Conservation (phyloP, 2,797 vertebrate species). For the Diplodus puntazzo region DNA sequence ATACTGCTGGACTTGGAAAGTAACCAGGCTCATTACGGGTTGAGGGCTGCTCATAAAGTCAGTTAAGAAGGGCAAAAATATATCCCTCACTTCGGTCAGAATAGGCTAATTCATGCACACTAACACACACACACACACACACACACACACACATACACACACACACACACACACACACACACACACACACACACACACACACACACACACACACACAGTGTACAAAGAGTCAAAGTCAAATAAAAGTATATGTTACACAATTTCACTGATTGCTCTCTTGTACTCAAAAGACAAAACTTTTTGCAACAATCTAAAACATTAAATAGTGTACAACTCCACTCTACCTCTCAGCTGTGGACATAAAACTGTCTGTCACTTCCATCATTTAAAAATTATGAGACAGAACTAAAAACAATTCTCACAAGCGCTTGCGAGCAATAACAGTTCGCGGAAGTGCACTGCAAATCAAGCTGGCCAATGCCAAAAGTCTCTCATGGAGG, state of each 20-base stretch:
- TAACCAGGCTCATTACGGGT: slow-evolving; percentile 62
- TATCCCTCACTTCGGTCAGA: slow-evolving; percentile 22
- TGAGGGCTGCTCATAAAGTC: slow-evolving; percentile 55
- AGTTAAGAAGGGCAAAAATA: slow-evolving; percentile 45
- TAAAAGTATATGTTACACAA: no score
- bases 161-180: no score
- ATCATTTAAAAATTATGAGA: slow-evolving; percentile 34
- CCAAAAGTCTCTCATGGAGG: slow-evolving; percentile 42
- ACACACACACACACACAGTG: background rate
- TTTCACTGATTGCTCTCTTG: slow-evolving; percentile 8
- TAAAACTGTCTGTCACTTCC: slow-evolving; percentile 36
- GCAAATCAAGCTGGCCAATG: slow-evolving; percentile 24
- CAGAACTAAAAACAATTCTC: slow-evolving; percentile 41
- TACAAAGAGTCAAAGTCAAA: slow-evolving; percentile 17
- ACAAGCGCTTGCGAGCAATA: slow-evolving; percentile 8
- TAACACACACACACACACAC: no score
- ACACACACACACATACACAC: no score
- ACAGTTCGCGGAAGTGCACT: slow-evolving; percentile 25
- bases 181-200: no score
- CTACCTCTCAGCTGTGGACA: slow-evolving; percentile 8
- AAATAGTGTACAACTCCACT: slow-evolving; percentile 2
- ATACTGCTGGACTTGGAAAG: slow-evolving; percentile 71
- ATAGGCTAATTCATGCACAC: slow-evolving; percentile 19
- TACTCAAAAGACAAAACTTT: slow-evolving; percentile 22
- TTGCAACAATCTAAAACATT: slow-evolving; percentile 9